These are phyloP conservation scores for Acridotheres tristis DNA, from an alignment of 2,797 vertebrate genomes.

Conservation along the genomic window DNA sequence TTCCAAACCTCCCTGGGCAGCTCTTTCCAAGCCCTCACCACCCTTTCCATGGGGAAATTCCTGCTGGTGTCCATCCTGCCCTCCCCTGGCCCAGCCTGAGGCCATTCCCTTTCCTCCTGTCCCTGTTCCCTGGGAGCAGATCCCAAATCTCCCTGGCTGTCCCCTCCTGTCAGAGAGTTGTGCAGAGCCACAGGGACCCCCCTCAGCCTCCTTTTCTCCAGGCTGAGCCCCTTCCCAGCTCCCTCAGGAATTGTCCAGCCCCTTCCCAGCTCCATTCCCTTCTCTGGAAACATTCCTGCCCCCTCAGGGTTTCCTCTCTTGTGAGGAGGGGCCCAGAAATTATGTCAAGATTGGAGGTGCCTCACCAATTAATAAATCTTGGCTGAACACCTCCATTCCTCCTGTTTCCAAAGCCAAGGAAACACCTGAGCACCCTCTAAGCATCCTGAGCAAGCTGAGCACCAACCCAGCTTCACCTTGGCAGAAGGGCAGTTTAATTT, in stretches of 20 bases:
- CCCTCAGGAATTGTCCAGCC: not conserved
- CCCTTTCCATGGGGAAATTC: not conserved
- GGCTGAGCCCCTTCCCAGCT: not conserved
- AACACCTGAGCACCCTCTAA: not conserved
- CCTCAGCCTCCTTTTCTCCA: not conserved
- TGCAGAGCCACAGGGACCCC: too few relatives aligned
- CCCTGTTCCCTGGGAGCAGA: not conserved
- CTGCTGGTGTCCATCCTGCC: accelerated
- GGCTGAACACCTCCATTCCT: not conserved
- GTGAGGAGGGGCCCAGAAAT: not conserved
- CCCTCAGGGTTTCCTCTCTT: accelerated
- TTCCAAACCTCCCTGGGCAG: not conserved
- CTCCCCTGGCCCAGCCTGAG: not conserved
- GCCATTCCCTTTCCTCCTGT: not conserved
- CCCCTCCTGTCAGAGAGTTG: not conserved
- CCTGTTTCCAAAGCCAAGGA: not conserved
- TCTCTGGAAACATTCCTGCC: accelerated
- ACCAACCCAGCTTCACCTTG: not conserved
- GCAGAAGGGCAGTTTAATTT: not conserved
- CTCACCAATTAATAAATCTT: not conserved
- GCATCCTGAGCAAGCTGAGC: not conserved
- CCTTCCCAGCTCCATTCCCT: not conserved
- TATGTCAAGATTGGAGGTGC: too few relatives aligned
- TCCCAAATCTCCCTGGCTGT: accelerated
- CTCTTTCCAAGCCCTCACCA: accelerated